Conservation (phyloP, 2,888 invertebrate species). For the Erebia palarica region DNA sequence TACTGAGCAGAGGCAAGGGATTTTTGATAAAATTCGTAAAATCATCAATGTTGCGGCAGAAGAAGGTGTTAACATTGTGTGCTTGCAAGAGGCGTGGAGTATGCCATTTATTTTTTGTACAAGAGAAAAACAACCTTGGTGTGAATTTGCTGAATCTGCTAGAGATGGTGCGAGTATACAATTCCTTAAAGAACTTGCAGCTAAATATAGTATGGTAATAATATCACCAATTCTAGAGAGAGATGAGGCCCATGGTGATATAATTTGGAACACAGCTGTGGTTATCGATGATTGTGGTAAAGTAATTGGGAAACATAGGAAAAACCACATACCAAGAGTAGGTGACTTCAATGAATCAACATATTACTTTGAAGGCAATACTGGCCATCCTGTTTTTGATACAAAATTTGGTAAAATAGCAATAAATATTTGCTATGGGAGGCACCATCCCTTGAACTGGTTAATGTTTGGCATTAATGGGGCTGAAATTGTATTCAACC, state of each 20-base stretch:
- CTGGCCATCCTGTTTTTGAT: constrained; percentile 97
- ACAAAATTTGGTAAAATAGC: constrained; percentile 95
- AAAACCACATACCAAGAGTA: constrained; percentile 98
- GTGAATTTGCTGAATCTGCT: constrained; percentile 97
- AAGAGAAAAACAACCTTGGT: constrained; percentile 97
- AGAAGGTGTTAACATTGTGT: constrained; percentile 93
- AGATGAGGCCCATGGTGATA: constrained; percentile 92
- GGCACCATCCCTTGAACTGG: constrained; percentile 99
- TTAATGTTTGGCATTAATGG: constrained; percentile 98
- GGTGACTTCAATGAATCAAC: constrained; percentile 99
- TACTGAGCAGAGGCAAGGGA: constrained; percentile 88
- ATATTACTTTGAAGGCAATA: constrained; percentile 97
- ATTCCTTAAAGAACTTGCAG: constrained; percentile 90
- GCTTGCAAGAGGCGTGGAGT: constrained; percentile 98
- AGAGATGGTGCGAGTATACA: constrained; percentile 92
- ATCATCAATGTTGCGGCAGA: constrained; percentile 90
- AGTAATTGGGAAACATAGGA: constrained; percentile 96
- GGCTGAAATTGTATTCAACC: constrained; percentile 99
- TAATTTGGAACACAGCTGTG: constrained; percentile 97
- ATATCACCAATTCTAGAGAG: constrained; percentile 97
- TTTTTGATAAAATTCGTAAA: constrained; percentile 87
- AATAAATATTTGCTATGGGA: constrained; percentile 98
- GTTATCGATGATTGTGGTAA: constrained; percentile 93
- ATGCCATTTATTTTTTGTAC: constrained; percentile 99
- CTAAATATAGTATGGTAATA: constrained; percentile 94